A percentile compares a stretch with the other conserved stretches of the same genome.
Conservation (phyloP, 2,113 vertebrate genomes). For the Callithrix jacchus region DNA sequence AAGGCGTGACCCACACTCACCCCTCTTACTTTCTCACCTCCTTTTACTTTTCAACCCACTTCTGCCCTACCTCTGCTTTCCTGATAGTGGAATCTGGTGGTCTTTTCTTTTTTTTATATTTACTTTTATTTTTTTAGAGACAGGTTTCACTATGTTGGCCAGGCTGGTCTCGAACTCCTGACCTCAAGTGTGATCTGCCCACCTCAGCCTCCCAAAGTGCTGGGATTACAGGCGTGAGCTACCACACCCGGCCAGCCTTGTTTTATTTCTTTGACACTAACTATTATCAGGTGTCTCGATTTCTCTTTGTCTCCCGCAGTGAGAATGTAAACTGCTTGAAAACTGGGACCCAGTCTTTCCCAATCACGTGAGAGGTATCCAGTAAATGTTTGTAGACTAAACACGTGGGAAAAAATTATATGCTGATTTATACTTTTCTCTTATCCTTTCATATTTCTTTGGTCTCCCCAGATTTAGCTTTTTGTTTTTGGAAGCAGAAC, state of each 20-base stretch:
- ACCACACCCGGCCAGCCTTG: background rate
- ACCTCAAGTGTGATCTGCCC: too few species aligned
- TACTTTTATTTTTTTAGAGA: too few species aligned
- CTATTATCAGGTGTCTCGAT: background rate
- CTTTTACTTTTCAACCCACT: background rate
- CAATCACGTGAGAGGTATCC: background rate
- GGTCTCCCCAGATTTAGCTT: background rate
- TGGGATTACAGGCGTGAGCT: too few species aligned
- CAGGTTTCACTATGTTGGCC: too few species aligned
- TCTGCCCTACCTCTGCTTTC: background rate
- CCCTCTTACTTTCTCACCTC: background rate
- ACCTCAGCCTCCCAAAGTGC: too few species aligned
- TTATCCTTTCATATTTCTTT: slow-evolving; percentile 11
- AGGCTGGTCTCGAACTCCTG: too few species aligned
- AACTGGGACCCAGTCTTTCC: background rate
- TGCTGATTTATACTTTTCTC: background rate
- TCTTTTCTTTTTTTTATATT: background rate
- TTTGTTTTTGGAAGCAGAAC: slow-evolving; percentile 23
- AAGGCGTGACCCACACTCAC: background rate
- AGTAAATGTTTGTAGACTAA: background rate
- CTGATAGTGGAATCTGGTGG: background rate
- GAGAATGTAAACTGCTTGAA: background rate
- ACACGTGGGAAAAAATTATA: background rate
- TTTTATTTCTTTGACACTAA: slow-evolving; percentile 2
- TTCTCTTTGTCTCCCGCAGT: background rate